Evolutionary conservation across 2,113 vertebrate species (phyloP).

Genomic region (Oryctolagus cuniculus): mOryCun1.1 NC_091440.1:46903001-46903500

Average conservation of each 20-base stretch:
- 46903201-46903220: not conserved
- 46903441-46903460: constrained; percentile 3
- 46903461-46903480: constrained; percentile 10
- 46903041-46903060: no score
- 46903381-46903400: not conserved
- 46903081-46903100: no score
- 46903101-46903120: no score
- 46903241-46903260: not conserved
- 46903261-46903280: not conserved
- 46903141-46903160: no score
- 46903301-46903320: not conserved
- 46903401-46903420: not conserved
- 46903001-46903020: no score
- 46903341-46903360: not conserved
- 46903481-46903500: not conserved
- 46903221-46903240: not conserved
- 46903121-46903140: no score
- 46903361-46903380: not conserved
- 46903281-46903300: not conserved
- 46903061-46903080: no score
- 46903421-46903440: not conserved
- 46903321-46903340: not conserved
- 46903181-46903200: no score
- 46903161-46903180: no score
- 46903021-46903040: no score